These are phyloP conservation scores for Hepsetus odoe DNA, from an alignment of 2,113 vertebrate genomes.

Conservation along the genomic window DNA sequence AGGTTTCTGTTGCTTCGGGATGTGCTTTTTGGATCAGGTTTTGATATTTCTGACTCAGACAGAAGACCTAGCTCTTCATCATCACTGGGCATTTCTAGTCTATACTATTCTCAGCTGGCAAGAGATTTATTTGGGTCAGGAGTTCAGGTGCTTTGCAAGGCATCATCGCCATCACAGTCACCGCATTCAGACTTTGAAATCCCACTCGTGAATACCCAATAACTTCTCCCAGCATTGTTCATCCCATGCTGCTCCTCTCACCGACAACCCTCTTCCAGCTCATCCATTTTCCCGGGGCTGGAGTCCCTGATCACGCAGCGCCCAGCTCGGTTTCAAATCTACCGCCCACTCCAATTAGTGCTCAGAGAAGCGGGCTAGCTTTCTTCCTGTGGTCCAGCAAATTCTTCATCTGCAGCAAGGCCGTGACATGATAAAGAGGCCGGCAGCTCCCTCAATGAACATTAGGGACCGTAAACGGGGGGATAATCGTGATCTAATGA, in stretches of 20 bases:
- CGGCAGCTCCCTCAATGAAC: slow-evolving; percentile 23
- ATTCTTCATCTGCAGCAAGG: slow-evolving; percentile 19
- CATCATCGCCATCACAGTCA: neutral
- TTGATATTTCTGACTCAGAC: neutral
- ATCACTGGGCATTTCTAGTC: neutral
- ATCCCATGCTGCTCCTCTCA: slow-evolving; percentile 7
- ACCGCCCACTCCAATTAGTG: slow-evolving; percentile 5
- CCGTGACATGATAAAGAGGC: slow-evolving; percentile 34
- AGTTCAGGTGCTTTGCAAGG: too few relatives aligned
- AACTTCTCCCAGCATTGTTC: slow-evolving; percentile 23
- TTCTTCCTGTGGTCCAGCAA: slow-evolving; percentile 6
- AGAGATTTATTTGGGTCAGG: neutral
- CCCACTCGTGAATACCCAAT: neutral
- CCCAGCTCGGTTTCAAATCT: neutral
- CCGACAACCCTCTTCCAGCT: neutral
- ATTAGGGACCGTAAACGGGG: slow-evolving; percentile 28
- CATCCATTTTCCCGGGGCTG: slow-evolving; percentile 3
- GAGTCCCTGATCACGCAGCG: slow-evolving; percentile 8
- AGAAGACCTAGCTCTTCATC: neutral
- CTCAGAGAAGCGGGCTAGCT: slow-evolving; percentile 2
- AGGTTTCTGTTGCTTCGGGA: too few relatives aligned
- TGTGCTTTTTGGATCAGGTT: neutral
- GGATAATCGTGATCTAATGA: slow-evolving; percentile 42
- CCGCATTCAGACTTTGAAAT: neutral
- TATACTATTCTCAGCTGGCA: neutral